Evolutionary conservation across 2,888 invertebrate genomes (phyloP).

Genomic region (Ennomos fuscantarius): DNA sequence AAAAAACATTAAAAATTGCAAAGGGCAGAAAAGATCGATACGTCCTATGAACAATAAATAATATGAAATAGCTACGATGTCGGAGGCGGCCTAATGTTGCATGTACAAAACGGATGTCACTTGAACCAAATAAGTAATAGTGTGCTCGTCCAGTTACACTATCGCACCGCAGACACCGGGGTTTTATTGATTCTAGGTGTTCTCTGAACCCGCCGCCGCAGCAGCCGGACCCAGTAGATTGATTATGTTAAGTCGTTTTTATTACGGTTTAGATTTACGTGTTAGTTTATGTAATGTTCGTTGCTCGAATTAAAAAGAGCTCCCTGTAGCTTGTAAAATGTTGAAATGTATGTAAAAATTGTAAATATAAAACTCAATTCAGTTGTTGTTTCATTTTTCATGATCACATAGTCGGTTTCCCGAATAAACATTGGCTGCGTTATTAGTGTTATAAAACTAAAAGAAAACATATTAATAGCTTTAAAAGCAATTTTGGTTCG

Average conservation of each 20-base stretch:
- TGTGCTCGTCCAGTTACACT: slow-evolving; percentile 58
- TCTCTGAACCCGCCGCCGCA: slow-evolving; percentile 67
- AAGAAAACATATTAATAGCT: slow-evolving; percentile 36
- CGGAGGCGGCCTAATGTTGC: slow-evolving; percentile 78
- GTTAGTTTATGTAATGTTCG: slow-evolving; percentile 85
- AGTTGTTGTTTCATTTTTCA: slow-evolving; percentile 75
- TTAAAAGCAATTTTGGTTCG: slow-evolving; percentile 32
- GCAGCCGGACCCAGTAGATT: slow-evolving; percentile 73
- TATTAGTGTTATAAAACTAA: slow-evolving; percentile 50
- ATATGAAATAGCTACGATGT: slow-evolving; percentile 48
- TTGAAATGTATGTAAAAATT: slow-evolving; percentile 84
- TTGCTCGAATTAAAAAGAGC: slow-evolving; percentile 85
- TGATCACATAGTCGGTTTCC: slow-evolving; percentile 54
- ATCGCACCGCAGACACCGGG: slow-evolving; percentile 65
- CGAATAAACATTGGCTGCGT: slow-evolving; percentile 37
- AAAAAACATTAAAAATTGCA: slow-evolving; percentile 32
- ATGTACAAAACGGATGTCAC: slow-evolving; percentile 60
- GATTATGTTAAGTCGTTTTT: slow-evolving; percentile 79
- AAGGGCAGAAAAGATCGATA: slow-evolving; percentile 71
- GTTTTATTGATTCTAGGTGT: slow-evolving; percentile 83
- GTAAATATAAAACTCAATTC: slow-evolving; percentile 81
- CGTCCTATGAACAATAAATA: slow-evolving; percentile 76
- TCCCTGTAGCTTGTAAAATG: slow-evolving; percentile 84
- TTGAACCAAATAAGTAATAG: slow-evolving; percentile 61
- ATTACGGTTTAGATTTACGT: slow-evolving; percentile 84